Conservation (phyloP, 2,888 invertebrate genomes). For the Oscheius sp. region DNA sequence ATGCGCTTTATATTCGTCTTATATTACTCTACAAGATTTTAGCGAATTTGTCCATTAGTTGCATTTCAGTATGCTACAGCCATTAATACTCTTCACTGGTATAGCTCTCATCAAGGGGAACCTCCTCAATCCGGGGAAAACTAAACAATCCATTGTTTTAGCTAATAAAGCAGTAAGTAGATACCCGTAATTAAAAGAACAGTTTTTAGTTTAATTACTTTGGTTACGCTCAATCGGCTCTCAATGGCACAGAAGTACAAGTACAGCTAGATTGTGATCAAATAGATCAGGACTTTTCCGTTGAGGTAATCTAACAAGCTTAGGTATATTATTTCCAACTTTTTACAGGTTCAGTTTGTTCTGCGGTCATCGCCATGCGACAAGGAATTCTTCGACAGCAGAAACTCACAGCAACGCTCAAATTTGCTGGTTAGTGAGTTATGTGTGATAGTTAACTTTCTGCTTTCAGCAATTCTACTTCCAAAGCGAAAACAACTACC, state of each 20-base stretch:
- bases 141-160: conserved; percentile 6
- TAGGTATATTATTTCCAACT: not conserved
- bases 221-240: conserved; percentile 70
- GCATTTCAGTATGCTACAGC: not conserved
- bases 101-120: not conserved
- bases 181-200: not conserved
- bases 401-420: conserved; percentile 37
- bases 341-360: conserved; percentile 62
- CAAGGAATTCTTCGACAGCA: conserved; percentile 69
- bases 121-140: conserved; percentile 25
- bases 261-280: conserved; percentile 63
- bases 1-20: not conserved
- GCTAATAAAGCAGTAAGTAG: conserved; percentile 22
- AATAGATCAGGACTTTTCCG: conserved; percentile 56
- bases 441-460: not conserved
- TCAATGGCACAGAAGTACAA: conserved; percentile 70
- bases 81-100: conserved; percentile 8
- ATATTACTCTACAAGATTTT: not conserved
- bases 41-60: not conserved
- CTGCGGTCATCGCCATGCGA: conserved; percentile 71
- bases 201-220: conserved; percentile 65
- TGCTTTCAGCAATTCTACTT: conserved; percentile 59
- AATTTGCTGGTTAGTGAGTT: conserved; percentile 8
- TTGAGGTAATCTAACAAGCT: conserved; percentile 46
- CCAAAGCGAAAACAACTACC: conserved; percentile 61